phyloP scores from a whole-genome alignment of 2,113 vertebrate species.

The Nesoenas mayeri region DNA sequence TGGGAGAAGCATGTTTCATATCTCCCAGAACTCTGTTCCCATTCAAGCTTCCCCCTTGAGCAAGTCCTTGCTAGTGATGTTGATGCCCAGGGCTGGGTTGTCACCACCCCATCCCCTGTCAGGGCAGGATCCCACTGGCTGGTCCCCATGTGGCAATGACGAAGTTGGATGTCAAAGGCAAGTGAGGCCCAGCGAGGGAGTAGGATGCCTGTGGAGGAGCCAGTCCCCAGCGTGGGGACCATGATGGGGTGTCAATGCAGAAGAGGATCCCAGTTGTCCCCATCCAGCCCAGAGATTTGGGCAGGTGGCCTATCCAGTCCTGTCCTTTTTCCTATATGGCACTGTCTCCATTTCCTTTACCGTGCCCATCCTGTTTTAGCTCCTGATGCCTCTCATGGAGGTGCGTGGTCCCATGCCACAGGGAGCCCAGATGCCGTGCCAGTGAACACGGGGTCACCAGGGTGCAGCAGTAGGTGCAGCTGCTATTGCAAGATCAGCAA shows the following conservation, averaged over 20 bases:
- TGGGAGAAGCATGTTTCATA: background rate
- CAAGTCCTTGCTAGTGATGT: background rate
- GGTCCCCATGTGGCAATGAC: background rate
- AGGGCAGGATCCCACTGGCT: background rate
- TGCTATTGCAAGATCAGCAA: background rate
- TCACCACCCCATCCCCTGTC: background rate
- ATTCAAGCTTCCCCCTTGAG: background rate
- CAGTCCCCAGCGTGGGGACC: rapidly evolving
- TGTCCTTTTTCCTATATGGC: background rate
- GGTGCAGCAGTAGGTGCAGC: background rate
- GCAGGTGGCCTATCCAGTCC: background rate
- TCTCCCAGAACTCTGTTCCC: background rate
- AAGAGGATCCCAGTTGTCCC: background rate
- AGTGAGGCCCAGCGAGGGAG: background rate
- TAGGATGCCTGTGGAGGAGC: background rate
- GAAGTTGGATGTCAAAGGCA: background rate
- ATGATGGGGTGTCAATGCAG: background rate
- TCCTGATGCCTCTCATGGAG: rapidly evolving
- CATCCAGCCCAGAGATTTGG: background rate
- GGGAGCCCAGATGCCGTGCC: background rate
- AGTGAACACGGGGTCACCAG: rapidly evolving
- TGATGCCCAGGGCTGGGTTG: background rate
- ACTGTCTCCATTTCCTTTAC: background rate
- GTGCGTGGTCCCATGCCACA: rapidly evolving
- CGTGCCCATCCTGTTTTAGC: background rate